Conservation (phyloP, 2,888 invertebrate species). For the Standfussiana lucernea region DNA sequence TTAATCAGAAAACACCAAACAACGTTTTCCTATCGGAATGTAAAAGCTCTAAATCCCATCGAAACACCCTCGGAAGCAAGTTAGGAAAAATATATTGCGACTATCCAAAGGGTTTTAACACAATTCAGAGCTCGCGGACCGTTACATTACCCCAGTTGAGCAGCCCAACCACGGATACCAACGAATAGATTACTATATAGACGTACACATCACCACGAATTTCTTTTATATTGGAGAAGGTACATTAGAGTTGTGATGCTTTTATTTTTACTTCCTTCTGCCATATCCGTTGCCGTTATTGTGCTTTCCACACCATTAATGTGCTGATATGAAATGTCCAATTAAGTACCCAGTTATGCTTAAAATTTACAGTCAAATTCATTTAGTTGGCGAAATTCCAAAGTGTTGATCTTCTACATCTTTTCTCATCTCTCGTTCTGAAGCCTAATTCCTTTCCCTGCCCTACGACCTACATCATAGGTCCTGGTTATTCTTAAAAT, state of each 20-base stretch:
- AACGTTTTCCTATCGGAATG: constrained; percentile 30
- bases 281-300: not conserved
- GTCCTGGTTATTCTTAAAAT: not conserved
- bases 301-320: not conserved
- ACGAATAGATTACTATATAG: constrained; percentile 59
- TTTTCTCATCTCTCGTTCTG: not conserved
- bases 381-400: not conserved
- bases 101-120: constrained; percentile 68
- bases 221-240: constrained; percentile 36
- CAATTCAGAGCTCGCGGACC: constrained; percentile 64
- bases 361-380: not conserved
- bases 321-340: not conserved
- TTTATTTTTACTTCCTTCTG: constrained; percentile 19
- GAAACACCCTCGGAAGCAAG: constrained; percentile 55
- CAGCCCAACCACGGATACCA: constrained; percentile 49
- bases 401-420: not conserved
- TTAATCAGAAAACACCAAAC: constrained; percentile 25
- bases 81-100: constrained; percentile 67
- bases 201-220: constrained; percentile 45
- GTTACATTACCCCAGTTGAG: constrained; percentile 65
- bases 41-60: constrained; percentile 53
- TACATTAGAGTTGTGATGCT: not conserved
- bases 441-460: not conserved
- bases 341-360: not conserved
- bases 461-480: not conserved